Percentiles rank a stretch among this genome's conserved stretches.
These are phyloP conservation scores for Dione juno DNA, from an alignment of 2,888 invertebrate species.

Conservation along the genomic window DNA sequence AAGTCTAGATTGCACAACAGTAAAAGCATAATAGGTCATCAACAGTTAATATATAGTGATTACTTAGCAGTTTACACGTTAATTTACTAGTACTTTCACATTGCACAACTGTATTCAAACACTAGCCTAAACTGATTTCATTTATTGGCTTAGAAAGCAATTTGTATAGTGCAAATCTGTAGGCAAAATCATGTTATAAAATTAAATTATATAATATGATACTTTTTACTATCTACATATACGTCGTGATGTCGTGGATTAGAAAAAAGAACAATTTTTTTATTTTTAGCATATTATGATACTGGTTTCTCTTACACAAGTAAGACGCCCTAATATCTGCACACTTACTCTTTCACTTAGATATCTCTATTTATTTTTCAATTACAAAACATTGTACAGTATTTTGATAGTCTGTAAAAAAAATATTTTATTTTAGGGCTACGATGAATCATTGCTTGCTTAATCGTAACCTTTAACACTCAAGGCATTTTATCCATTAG, in stretches of 20 bases:
- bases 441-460: slow-evolving; percentile 31
- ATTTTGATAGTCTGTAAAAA: not conserved
- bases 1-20: slow-evolving; percentile 30
- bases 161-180: slow-evolving; percentile 18
- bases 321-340: too few species aligned
- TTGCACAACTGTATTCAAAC: slow-evolving; percentile 42
- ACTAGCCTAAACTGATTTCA: slow-evolving; percentile 38
- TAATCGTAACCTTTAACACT: slow-evolving; percentile 33
- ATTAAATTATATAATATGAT: too few species aligned
- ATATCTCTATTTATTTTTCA: too few species aligned
- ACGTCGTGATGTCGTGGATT: too few species aligned
- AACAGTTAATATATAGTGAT: slow-evolving; percentile 16
- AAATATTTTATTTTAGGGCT: not conserved
- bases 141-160: slow-evolving; percentile 45
- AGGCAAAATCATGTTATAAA: not conserved
- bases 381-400: too few species aligned
- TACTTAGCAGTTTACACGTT: slow-evolving; percentile 36
- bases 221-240: too few species aligned
- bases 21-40: slow-evolving; percentile 25
- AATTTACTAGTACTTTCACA: slow-evolving; percentile 42
- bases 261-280: too few species aligned
- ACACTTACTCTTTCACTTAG: too few species aligned
- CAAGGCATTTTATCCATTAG: slow-evolving; percentile 28
- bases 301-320: too few species aligned
- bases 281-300: too few species aligned